Conservation (phyloP, 1,140 invertebrate genomes). For the Carcinoscorpius rotundicauda region DNA sequence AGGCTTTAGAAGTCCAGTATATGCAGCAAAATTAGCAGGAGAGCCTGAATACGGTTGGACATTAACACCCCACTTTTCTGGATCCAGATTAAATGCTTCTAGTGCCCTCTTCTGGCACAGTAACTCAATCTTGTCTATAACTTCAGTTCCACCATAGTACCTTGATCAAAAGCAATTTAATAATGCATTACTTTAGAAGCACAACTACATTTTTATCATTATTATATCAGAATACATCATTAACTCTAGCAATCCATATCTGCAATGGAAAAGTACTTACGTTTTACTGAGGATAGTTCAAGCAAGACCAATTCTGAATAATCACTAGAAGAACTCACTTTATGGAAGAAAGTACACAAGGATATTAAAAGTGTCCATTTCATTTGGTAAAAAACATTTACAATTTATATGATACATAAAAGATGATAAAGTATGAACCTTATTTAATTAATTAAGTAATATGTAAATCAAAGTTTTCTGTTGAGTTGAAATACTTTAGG, state of each 20-base stretch:
- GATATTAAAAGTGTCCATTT: too few species aligned
- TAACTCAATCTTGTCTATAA: constrained; percentile 49
- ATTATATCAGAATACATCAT: too few species aligned
- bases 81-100: constrained; percentile 42
- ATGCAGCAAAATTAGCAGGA: constrained; percentile 55
- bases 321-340: not conserved
- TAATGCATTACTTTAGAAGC: not conserved
- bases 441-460: too few species aligned
- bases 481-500: too few species aligned
- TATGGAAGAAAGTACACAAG: not conserved
- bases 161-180: constrained; percentile 28
- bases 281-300: too few species aligned
- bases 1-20: constrained; percentile 43
- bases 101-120: constrained; percentile 49
- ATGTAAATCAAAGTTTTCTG: too few species aligned
- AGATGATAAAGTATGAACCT: too few species aligned
- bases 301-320: not conserved
- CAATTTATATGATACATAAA: too few species aligned
- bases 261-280: too few species aligned
- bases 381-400: too few species aligned
- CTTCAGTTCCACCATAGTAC: constrained; percentile 55
- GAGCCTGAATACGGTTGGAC: constrained; percentile 52
- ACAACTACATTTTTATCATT: too few species aligned
- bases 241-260: too few species aligned
- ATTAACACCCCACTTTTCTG: constrained; percentile 52